Conservation (phyloP, 1,140 invertebrate genomes). For the Branchinecta lynchi region DNA sequence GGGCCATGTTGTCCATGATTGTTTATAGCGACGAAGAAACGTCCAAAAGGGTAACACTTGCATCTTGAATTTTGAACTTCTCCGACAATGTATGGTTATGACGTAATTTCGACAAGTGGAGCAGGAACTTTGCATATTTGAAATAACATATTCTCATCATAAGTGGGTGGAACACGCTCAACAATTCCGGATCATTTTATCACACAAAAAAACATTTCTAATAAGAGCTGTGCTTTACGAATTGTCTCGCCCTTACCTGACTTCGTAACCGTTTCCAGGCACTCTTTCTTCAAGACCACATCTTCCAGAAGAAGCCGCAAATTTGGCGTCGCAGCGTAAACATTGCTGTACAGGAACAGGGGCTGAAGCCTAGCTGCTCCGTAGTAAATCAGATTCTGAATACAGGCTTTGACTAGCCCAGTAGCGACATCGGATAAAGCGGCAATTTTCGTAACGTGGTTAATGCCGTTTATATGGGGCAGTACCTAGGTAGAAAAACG, state of each 20-base stretch:
- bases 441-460: slow-evolving; percentile 65
- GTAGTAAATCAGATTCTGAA: slow-evolving; percentile 76
- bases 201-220: too few relatives aligned
- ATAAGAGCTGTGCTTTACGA: too few relatives aligned
- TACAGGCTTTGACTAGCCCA: slow-evolving; percentile 80
- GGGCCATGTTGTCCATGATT: too few relatives aligned
- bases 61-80: too few relatives aligned
- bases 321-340: slow-evolving; percentile 73
- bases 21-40: too few relatives aligned
- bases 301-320: slow-evolving; percentile 52
- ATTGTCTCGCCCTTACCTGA: slow-evolving; percentile 31
- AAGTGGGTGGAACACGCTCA: too few relatives aligned
- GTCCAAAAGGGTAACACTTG: too few relatives aligned
- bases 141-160: too few relatives aligned
- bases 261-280: slow-evolving; percentile 51
- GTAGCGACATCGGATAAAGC: slow-evolving; percentile 70
- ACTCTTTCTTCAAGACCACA: slow-evolving; percentile 51
- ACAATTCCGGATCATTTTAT: too few relatives aligned
- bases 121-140: too few relatives aligned
- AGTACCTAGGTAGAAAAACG: slow-evolving; percentile 44
- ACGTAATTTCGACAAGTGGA: too few relatives aligned
- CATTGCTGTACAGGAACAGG: slow-evolving; percentile 84
- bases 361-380: slow-evolving; percentile 64
- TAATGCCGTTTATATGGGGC: slow-evolving; percentile 78
- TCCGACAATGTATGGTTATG: too few relatives aligned